A percentile compares a stretch with the other conserved stretches of the same genome.
Evolutionary conservation across 1,140 invertebrate genomes (phyloP).

Genomic region (Papilio dardanus): DNA sequence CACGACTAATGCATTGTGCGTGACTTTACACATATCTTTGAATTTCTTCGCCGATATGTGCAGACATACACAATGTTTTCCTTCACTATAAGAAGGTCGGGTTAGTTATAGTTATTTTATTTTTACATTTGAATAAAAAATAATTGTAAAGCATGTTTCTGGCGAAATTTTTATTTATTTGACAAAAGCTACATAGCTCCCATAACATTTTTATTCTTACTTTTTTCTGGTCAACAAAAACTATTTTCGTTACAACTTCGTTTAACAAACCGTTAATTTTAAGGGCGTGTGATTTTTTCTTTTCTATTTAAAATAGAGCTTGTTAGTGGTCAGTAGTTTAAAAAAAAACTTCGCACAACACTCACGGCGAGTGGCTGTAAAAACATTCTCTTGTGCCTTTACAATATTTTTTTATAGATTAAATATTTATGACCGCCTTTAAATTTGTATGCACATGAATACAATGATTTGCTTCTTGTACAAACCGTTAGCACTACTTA

Average conservation of each 20-base stretch:
- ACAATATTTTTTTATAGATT: slow-evolving; percentile 47
- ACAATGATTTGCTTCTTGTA: neutral
- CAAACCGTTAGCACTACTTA: neutral
- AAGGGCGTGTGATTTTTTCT: slow-evolving; percentile 35
- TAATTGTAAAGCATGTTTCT: no score
- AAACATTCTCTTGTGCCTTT: slow-evolving; percentile 55
- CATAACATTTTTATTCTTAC: neutral
- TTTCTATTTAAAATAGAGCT: slow-evolving; percentile 44
- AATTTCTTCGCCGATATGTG: no score
- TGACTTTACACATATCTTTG: no score
- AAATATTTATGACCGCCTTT: slow-evolving; percentile 52
- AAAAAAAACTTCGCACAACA: slow-evolving; percentile 67
- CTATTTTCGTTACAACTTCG: slow-evolving; percentile 51
- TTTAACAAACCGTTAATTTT: slow-evolving; percentile 57
- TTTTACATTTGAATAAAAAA: no score
- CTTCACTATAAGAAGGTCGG: no score
- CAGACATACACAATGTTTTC: no score
- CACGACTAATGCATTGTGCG: no score
- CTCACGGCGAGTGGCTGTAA: slow-evolving; percentile 59
- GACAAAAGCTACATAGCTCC: neutral
- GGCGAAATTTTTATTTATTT: no score
- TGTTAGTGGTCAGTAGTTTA: slow-evolving; percentile 67
- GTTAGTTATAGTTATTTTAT: no score
- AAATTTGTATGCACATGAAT: neutral
- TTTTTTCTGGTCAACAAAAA: neutral